Base-by-base conservation (phyloP, 2,797 vertebrate species). In the Mormyrus proboscirostris region DNA sequence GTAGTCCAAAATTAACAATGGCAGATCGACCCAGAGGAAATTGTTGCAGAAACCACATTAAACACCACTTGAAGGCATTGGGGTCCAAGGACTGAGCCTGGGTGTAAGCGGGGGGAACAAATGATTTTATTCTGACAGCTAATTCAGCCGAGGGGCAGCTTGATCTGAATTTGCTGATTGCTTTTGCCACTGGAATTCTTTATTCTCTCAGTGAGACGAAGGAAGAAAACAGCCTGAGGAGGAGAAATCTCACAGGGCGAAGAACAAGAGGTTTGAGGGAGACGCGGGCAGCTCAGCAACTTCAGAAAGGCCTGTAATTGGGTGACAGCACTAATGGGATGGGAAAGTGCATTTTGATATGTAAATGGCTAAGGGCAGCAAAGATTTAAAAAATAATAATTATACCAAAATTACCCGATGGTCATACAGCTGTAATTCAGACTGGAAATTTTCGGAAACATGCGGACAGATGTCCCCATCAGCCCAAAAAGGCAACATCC, bases 131-230 rank as follows among this genome's bases (percentile, higher is more conserved):
- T 93, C 91, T 94, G 94, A 95, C 94, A 95, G 93, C 91, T 88
- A 79, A 93, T 93, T 93, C 94, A 93, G 90, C 92, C 51, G 92
- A 94, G 93, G 92, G 91, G 92, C 89, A 90, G 90, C 91, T 92
- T 91, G 92, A 94, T 94, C 93, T 89, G 89, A 88, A 92, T 90
- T 88, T 91, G 55, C 92, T 96, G 94, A 96, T 95, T 95, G 92
- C 90, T 93, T 94, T 91, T 95, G 95, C 94, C 94, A 95, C 90
- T 92, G 92, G 93, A 94, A 96, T 95, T 95, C 92, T 92, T 94
- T 94, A 95, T 96, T 95, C 94, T 95, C 92, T 95, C 87, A 93
- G 94, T 94, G 93, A 93, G 93, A 93, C 90, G 93, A 92, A 90
- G 94, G 91, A 92, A 88, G 91, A 91, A 94, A 95, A 95, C 90